Percentiles rank a stretch among this genome's conserved stretches.
Conservation (phyloP, 2,888 invertebrate species). For the Seira musarum region DNA sequence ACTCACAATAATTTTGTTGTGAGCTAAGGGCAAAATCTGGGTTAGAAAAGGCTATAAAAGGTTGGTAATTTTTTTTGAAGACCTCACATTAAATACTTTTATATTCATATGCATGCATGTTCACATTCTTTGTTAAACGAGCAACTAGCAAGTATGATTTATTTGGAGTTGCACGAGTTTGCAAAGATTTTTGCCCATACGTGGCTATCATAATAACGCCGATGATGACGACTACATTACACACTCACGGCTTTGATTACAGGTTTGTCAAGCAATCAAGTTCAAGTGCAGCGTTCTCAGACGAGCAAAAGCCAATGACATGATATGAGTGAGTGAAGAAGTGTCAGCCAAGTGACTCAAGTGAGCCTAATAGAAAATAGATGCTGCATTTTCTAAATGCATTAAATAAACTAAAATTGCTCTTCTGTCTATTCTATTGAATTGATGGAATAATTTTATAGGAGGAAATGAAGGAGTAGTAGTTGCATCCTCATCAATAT, state of each 20-base stretch:
- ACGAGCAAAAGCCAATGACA: conserved; percentile 34
- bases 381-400: no score
- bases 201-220: background rate
- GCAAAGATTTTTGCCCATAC: conserved; percentile 1
- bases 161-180: conserved; percentile 13
- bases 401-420: background rate
- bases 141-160: background rate
- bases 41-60: conserved; percentile 34
- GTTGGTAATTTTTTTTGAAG: conserved; percentile 8
- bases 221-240: conserved; percentile 19
- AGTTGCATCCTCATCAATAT: background rate
- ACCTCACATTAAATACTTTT: background rate
- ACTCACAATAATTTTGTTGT: no score
- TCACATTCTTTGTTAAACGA: background rate
- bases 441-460: background rate
- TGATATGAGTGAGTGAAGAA: conserved; percentile 5
- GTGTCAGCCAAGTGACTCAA: no score
- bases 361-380: no score
- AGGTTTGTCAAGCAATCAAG: conserved; percentile 50
- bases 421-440: background rate
- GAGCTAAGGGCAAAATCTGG: conserved; percentile 22
- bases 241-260: conserved; percentile 34
- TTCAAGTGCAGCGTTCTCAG: conserved; percentile 23
- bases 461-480: background rate
- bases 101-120: conserved; percentile 1